Percentiles rank a stretch among this genome's conserved stretches.
phyloP scores from a whole-genome alignment of 2,797 vertebrate genomes.

The Buceros bicornis region DNA sequence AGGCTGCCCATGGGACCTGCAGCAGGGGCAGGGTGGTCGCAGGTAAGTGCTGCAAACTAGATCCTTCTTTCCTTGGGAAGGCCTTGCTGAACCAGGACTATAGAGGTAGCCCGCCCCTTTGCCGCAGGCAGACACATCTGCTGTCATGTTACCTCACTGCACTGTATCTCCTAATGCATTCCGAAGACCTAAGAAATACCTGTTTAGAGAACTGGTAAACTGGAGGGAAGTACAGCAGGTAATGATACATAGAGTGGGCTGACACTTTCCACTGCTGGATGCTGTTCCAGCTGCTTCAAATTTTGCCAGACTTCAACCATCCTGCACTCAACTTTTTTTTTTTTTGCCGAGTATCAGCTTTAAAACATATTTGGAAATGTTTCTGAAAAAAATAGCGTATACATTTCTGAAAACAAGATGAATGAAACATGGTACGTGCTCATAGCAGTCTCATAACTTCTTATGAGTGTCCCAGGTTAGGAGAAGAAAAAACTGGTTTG shows the following conservation, averaged over 20 bases:
- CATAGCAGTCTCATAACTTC: background rate
- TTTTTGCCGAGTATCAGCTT: background rate
- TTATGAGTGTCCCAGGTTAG: no score
- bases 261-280: background rate
- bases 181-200: background rate
- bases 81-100: background rate
- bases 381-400: background rate
- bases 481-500: no score
- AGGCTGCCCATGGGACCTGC: background rate
- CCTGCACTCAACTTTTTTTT: background rate
- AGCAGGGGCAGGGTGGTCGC: background rate
- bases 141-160: background rate
- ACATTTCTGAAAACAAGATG: background rate
- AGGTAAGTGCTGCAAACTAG: fast-evolving
- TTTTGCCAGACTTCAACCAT: background rate
- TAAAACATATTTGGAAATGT: background rate
- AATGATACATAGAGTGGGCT: background rate
- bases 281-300: background rate
- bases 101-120: background rate
- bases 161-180: fast-evolving
- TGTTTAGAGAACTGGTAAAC: background rate
- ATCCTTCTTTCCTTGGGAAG: background rate
- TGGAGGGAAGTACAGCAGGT: background rate
- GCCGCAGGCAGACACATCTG: background rate
- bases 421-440: background rate